Evolutionary conservation across 2,113 vertebrate species (phyloP).

Genomic region (Esox niger): DNA sequence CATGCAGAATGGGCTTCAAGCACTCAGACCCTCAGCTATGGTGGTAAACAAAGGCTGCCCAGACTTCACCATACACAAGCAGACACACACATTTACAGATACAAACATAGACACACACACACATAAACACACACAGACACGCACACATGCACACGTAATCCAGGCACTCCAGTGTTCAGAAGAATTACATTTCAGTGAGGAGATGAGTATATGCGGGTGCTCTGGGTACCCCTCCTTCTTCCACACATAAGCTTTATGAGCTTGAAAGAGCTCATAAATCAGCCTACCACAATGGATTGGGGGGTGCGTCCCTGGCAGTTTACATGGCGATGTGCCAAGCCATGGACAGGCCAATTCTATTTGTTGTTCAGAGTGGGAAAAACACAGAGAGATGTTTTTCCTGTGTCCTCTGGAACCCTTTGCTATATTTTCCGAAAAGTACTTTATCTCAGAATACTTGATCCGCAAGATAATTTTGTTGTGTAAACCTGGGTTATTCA

Average conservation of each 20-base stretch:
- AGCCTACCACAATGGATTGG: constrained; percentile 55
- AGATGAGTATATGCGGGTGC: constrained; percentile 39
- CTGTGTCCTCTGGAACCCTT: too few species aligned
- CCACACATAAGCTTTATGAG: constrained; percentile 47
- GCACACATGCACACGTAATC: not conserved
- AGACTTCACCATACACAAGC: constrained; percentile 15
- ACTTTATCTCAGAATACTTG: too few species aligned
- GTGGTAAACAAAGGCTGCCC: constrained; percentile 62
- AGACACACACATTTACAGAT: not conserved
- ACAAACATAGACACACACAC: constrained; percentile 11
- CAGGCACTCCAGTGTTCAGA: constrained; percentile 36
- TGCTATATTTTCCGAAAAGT: too few species aligned
- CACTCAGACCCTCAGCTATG: constrained; percentile 38
- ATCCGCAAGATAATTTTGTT: constrained; percentile 29
- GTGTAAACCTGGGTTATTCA: too few species aligned
- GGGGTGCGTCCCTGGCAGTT: constrained; percentile 51
- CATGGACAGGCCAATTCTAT: constrained; percentile 44
- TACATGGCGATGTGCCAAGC: constrained; percentile 47
- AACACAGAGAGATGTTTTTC: constrained; percentile 11
- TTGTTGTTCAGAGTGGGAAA: constrained; percentile 26
- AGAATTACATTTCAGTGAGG: constrained; percentile 61
- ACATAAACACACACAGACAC: constrained; percentile 19
- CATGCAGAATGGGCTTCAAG: constrained; percentile 51
- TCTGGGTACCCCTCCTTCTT: constrained; percentile 22
- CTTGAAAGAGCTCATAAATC: constrained; percentile 64